Evolutionary conservation across 1,140 invertebrate genomes (phyloP), one percentile per base, ranked within the genome.

Genomic region (Drosophila dunni): DNA sequence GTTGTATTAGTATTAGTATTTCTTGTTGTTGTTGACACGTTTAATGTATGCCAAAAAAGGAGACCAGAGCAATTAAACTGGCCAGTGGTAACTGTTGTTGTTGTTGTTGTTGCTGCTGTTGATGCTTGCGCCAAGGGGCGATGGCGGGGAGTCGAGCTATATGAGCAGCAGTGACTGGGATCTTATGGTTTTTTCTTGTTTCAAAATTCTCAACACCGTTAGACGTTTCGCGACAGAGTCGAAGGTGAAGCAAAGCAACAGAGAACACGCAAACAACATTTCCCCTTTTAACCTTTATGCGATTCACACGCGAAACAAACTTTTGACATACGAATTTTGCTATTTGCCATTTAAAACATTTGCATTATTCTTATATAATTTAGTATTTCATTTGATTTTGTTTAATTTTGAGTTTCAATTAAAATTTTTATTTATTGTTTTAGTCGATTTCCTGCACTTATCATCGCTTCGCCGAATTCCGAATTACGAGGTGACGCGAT

Each of bases 21-120:
- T 63, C 54, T 34, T 64, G 51, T 20, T 46, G 33, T 61, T 75
- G 56, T 54, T 64, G 53, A 58, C 48, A 62, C 56, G 66, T 76
- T 78, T 77, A 89, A 70, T 88, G 51, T 73, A 74, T 74, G 72
- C 79, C 63, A 61, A 69, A 74, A 58, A 81, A 69, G 46, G 69
- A 70, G 64, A 64, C 48, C 80, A 57, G 70, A 73, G 70, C 78
- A 82, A 82, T 86, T 81, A 79, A 79, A 73, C 56, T 46, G 15
- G 7, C 15, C 13, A 46, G 2, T 46, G 45, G 51, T 33, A 53
- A 53, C 50, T 61, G 56, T 11, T 29, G 51, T 45, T 53, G 50
- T 29, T 13, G 13, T 6, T 13, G 13, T 15, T 45, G 42, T 44
- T 45, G 24, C 24, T 29, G 46, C 20, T 8, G 24, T 1, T 51